Conservation (phyloP, 2,113 vertebrate genomes). For the Pardalotus punctatus region DNA sequence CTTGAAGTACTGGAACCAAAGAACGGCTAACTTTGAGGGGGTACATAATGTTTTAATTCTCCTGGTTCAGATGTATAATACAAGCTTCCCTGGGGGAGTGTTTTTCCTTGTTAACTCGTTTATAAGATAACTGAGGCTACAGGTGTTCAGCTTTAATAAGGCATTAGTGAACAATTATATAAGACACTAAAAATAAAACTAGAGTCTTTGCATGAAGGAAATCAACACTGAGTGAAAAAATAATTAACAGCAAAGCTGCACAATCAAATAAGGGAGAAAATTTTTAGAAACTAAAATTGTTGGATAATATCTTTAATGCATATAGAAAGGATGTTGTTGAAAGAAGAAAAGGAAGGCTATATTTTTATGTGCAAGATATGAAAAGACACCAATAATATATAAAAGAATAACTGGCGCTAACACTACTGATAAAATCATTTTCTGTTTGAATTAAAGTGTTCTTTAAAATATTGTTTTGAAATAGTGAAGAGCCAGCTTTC, state of each 20-base stretch:
- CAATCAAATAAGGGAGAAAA: neutral
- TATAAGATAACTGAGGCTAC: slow-evolving; percentile 35
- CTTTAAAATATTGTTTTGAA: slow-evolving; percentile 20
- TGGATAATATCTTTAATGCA: neutral
- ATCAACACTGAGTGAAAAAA: neutral
- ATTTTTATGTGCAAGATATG: neutral
- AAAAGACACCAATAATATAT: neutral
- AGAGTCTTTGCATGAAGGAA: neutral
- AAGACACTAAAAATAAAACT: slow-evolving; percentile 30
- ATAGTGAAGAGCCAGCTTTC: neutral
- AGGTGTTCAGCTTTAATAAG: slow-evolving; percentile 56
- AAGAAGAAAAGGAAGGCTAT: neutral
- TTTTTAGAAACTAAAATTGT: neutral
- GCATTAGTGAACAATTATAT: slow-evolving; percentile 38
- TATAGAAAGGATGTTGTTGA: neutral
- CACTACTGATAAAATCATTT: neutral
- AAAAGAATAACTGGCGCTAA: neutral
- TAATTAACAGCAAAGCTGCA: neutral
- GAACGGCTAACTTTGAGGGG: neutral
- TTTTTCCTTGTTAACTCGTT: slow-evolving; percentile 43
- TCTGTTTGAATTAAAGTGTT: slow-evolving; percentile 7
- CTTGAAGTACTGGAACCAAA: neutral
- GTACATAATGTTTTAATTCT: slow-evolving; percentile 8
- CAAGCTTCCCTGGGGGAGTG: neutral
- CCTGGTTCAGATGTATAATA: neutral